Evolutionary conservation across 1,140 invertebrate genomes (phyloP).

Genomic region (Papilio helenus): DNA sequence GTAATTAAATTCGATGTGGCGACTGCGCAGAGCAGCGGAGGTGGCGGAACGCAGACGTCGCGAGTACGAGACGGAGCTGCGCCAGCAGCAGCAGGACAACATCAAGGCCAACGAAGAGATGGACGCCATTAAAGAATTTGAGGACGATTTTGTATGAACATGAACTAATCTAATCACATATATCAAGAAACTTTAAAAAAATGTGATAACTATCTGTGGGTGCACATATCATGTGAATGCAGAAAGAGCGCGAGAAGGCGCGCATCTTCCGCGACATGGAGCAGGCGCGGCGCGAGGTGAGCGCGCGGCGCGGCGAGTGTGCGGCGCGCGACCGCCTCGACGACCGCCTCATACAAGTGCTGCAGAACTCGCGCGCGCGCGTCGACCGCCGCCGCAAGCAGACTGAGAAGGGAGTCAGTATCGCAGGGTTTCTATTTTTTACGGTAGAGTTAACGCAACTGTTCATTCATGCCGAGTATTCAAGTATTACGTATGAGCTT

Average conservation of each 20-base stretch:
- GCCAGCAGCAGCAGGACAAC: constrained; percentile 71
- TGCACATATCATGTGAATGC: not conserved
- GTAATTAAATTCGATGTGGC: not conserved
- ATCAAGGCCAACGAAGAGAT: constrained; percentile 71
- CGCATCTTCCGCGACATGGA: constrained; percentile 64
- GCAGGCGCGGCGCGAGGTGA: constrained; percentile 49
- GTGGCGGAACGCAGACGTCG: constrained; percentile 61
- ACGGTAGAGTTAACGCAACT: not conserved
- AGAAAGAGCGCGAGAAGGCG: constrained; percentile 64
- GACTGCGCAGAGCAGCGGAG: constrained; percentile 59
- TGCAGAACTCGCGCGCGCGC: constrained; percentile 49
- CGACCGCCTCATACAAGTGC: constrained; percentile 58
- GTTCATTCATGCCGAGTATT: no score
- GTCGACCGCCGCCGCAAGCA: constrained; percentile 49
- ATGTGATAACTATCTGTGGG: not conserved
- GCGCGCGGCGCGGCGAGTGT: constrained; percentile 46
- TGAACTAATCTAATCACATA: not conserved
- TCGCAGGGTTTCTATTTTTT: not conserved
- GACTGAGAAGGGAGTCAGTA: constrained; percentile 60
- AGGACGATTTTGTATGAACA: constrained; percentile 67
- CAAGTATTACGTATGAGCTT: not conserved
- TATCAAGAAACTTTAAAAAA: no score
- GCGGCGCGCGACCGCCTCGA: constrained; percentile 58
- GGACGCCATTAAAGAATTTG: constrained; percentile 65
- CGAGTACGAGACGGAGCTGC: constrained; percentile 68